A percentile compares a stretch with the other conserved stretches of the same genome.
Evolutionary conservation across 64 coral and sea anemone genomes (phyloP).

Genomic region (Actinia tenebrosa): DNA sequence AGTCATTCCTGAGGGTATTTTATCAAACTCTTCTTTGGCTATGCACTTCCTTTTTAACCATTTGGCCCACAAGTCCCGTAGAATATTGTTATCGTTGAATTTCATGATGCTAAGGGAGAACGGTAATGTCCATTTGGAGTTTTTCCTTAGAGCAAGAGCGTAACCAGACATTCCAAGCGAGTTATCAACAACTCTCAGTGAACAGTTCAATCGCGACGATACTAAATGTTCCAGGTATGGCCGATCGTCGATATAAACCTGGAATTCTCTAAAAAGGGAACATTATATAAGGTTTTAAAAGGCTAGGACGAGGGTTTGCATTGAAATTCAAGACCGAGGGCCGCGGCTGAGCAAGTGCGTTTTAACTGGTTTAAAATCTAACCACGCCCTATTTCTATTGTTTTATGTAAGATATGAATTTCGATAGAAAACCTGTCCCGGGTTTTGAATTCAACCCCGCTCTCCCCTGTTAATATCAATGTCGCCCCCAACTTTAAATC

Average conservation of each 20-base stretch:
- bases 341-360: no score
- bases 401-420: no score
- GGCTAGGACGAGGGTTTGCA: no score
- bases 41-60: conserved; percentile 70
- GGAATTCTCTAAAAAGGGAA: conserved; percentile 41
- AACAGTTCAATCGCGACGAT: conserved; percentile 62
- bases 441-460: no score
- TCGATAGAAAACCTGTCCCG: no score
- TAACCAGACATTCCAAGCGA: conserved; percentile 63
- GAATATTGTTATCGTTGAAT: conserved; percentile 42
- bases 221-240: conserved; percentile 70
- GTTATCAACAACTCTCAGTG: conserved; percentile 51
- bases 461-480: no score
- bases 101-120: conserved; percentile 47
- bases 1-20: conserved; percentile 38
- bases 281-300: no score
- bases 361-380: no score
- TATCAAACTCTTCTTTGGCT: conserved; percentile 50
- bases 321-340: no score
- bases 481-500: no score
- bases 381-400: no score
- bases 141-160: conserved; percentile 51
- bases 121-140: conserved; percentile 46
- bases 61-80: conserved; percentile 51
- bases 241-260: conserved; percentile 59